Base-by-base conservation (phyloP, 2,113 vertebrate genomes). In the Psilopogon haemacephalus region DNA sequence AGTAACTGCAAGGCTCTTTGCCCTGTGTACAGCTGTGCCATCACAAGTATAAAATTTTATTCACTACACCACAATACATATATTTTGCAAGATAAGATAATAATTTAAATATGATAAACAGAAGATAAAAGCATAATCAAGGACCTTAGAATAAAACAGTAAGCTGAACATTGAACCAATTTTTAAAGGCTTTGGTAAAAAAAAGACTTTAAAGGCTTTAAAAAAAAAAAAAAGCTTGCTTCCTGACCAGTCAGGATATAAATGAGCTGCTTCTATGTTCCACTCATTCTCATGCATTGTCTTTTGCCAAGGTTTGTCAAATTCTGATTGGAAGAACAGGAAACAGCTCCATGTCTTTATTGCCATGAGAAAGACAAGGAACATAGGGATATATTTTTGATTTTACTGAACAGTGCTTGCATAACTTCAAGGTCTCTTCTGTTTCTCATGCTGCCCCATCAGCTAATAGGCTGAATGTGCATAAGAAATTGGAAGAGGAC, bases 61-160 rank as follows among this genome's bases (percentile, higher is more conserved):
- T 93, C 70, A 73, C 56, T 68, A 37, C 62, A 38, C 32, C 5
- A 0, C 21, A 68, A 14, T 48, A 52, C 46, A 52, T 63, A 63
- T 8, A 73, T 54, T 93, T 95, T 88, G 83, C 90, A 93, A 64
- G 40, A 79, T 50, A 88, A 55, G 64, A 42, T 48, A 84, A 48
- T 72, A 11, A 63, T 91, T 95, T 79, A 83, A 89, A 97, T 88
- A 76, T 90, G 55, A 90, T 73, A 93, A 93, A 80, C 46, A 73
- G 28, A 48, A 95, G 78, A 3, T 32, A 52, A 70, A 68, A n/a
- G 5, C 56, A 73, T 30, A 89, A 77, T 77, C 30, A 72, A 89
- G 69, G 7, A 14, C 62, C 40, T 80, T 74, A 64, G 19, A 7
- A 76, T 80, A 86, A 63, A 62, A 19, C 19, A 73, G 3, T 27